Evolutionary conservation across 2,888 invertebrate genomes (phyloP).

Genomic region (Tipula lateralis): DNA sequence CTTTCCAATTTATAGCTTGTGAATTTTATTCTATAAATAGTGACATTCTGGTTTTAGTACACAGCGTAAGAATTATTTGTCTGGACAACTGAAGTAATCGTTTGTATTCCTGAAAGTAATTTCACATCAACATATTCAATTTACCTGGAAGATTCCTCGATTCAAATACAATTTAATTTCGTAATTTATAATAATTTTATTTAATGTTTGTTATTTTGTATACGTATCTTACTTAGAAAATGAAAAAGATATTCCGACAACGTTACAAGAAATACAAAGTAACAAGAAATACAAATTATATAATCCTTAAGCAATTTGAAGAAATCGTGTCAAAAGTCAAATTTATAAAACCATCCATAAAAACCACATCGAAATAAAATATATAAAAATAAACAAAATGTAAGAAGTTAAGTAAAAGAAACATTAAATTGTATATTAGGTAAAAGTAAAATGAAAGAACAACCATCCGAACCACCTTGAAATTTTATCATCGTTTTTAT

Average conservation of each 20-base stretch:
- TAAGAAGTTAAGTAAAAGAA: neutral
- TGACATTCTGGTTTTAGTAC: too few species aligned
- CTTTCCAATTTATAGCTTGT: too few species aligned
- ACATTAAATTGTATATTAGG: slow-evolving; percentile 14
- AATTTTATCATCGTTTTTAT: slow-evolving; percentile 13
- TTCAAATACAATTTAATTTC: too few species aligned
- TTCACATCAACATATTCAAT: too few species aligned
- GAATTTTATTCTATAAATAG: too few species aligned
- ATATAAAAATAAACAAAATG: neutral
- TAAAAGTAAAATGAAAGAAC: neutral
- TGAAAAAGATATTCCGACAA: neutral
- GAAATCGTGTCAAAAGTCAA: slow-evolving; percentile 19
- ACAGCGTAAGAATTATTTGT: too few species aligned
- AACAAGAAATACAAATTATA: neutral
- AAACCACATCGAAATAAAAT: neutral
- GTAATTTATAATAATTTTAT: too few species aligned
- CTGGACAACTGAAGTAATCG: too few species aligned
- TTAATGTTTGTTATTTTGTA: too few species aligned
- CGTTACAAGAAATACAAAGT: neutral
- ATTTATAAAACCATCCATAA: slow-evolving; percentile 11
- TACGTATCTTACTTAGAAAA: neutral
- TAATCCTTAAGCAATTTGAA: slow-evolving; percentile 24
- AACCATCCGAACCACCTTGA: neutral
- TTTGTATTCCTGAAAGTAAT: too few species aligned
- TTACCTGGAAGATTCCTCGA: too few species aligned